Percentiles rank a stretch among this genome's conserved stretches.
Conservation (phyloP, 1,140 invertebrate species). For the Atta cephalotes region DNA sequence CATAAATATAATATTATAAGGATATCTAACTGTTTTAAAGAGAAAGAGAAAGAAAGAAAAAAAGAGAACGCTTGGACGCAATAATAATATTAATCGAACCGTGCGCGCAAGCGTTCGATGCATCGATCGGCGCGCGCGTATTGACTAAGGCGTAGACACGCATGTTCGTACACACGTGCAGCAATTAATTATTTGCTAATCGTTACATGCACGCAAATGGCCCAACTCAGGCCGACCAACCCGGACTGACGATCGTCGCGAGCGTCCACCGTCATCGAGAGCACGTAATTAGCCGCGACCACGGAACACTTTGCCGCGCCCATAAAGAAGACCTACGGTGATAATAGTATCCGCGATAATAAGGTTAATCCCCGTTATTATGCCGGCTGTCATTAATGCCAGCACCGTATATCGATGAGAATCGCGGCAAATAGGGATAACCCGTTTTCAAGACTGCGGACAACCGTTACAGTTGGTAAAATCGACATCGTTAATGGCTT, state of each 20-base stretch:
- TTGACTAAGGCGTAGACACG: conserved; percentile 55
- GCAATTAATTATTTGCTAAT: conserved; percentile 64
- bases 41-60: not conserved
- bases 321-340: conserved; percentile 36
- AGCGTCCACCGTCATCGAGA: conserved; percentile 20
- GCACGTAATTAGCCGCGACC: conserved; percentile 34
- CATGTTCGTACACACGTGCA: conserved; percentile 56
- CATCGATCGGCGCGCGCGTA: conserved; percentile 44
- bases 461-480: conserved; percentile 27
- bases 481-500: conserved; percentile 29
- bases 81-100: conserved; percentile 52
- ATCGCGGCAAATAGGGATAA: conserved; percentile 48
- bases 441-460: conserved; percentile 36
- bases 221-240: not conserved
- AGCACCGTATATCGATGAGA: conserved; percentile 39
- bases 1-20: conserved; percentile 5
- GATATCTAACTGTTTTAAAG: not conserved
- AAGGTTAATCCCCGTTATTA: conserved; percentile 58
- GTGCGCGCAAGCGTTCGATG: conserved; percentile 47
- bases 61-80: not conserved
- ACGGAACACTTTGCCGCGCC: conserved; percentile 38
- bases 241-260: not conserved
- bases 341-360: conserved; percentile 48
- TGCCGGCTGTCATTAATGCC: conserved; percentile 37
- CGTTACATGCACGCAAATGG: conserved; percentile 50